Evolutionary conservation across 2,888 invertebrate genomes (phyloP).

Genomic region (Tetanocera ferruginea): DNA sequence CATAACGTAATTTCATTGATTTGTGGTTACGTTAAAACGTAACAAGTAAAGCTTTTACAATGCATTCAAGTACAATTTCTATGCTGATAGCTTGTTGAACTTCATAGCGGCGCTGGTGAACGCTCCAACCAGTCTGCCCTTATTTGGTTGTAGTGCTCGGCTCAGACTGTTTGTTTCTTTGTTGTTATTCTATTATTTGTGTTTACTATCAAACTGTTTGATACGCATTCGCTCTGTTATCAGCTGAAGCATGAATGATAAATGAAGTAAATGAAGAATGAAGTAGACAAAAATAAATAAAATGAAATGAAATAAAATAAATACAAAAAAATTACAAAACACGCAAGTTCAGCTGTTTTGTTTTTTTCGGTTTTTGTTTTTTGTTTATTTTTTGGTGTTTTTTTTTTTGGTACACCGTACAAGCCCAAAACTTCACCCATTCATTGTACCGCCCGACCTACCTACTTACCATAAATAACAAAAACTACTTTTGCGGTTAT

Average conservation of each 20-base stretch:
- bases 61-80: neutral
- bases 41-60: neutral
- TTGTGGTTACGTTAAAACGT: neutral
- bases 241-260: slow-evolving; percentile 49
- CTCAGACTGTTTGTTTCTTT: neutral
- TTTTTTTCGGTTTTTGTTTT: too few relatives aligned
- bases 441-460: too few relatives aligned
- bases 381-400: too few relatives aligned
- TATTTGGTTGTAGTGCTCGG: too few relatives aligned
- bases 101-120: neutral
- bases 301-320: neutral
- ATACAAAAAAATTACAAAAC: neutral
- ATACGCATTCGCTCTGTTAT: slow-evolving; percentile 40
- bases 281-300: neutral
- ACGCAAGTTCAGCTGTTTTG: neutral
- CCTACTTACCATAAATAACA: too few relatives aligned
- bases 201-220: slow-evolving; percentile 25
- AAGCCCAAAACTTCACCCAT: too few relatives aligned
- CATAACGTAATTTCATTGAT: slow-evolving; percentile 9
- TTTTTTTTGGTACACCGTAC: too few relatives aligned
- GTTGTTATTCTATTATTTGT: neutral
- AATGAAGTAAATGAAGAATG: too few relatives aligned
- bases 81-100: neutral
- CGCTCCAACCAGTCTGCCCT: too few relatives aligned
- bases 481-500: too few relatives aligned